Evolutionary conservation across 2,888 invertebrate species (phyloP), one percentile per base, ranked within the genome.

Genomic region (Pyrrhia umbra): DNA sequence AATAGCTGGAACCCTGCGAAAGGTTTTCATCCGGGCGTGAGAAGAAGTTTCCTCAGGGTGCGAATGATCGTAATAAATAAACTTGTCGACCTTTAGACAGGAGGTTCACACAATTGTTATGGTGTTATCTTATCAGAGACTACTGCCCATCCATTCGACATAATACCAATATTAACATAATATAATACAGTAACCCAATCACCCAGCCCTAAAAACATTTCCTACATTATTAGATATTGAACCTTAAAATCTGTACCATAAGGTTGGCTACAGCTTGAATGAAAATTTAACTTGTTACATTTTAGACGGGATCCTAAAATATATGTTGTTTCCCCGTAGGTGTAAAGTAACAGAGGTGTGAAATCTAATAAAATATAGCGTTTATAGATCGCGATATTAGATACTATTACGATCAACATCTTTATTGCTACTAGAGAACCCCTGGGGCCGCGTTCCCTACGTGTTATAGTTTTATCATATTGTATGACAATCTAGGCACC

Each of bases 291-390:
- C 13, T 37, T 43, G 1, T 3, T 8, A 9, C 70, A 2, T 69
- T 66, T 71, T 37, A 6, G 13, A 45, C 10, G 37, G 30, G 0
- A n/a, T 0, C 2, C n/a, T 39, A 21, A 50, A 34, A 42, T 59
- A 23, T 27, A 5, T 46, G 45, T 68, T 46, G 45, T 68, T 42
- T 54, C 50, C 75, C 60, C 59, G 6, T n/a, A 52, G 75, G 68
- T 58, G 57, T 43, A n/a, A n/a, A n/a, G 45, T 74, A 18, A 37
- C 9, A 20, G 54, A 34, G 58, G 70, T 75, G 70, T 56, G 47
- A 75, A 70, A 74, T 60, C 20, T 60, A 70, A 70, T 68, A 70
- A 59, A 73, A 59, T 55, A n/a, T 49, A 43, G 42, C 55, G 70
- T 75, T 68, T 75, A 70, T 67, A 66, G 69, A 69, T 74, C 6